Evolutionary conservation across 2,113 vertebrate genomes (phyloP).

Genomic region (Salvelinus alpinus): DNA sequence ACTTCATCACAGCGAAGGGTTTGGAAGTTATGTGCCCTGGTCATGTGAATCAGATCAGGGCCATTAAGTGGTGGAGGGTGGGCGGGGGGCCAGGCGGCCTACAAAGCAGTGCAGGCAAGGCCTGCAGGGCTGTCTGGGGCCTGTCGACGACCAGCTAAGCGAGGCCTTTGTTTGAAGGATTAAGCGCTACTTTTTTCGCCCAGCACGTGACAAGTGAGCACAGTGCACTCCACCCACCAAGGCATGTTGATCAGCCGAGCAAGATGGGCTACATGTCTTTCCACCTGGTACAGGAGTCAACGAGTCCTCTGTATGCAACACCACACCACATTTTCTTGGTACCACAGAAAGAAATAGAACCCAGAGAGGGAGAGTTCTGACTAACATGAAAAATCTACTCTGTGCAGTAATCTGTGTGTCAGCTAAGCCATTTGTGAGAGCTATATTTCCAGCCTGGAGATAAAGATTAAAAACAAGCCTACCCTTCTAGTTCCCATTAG

Average conservation of each 20-base stretch:
- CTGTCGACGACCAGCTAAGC: slow-evolving; percentile 8
- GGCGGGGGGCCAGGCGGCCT: slow-evolving; percentile 28
- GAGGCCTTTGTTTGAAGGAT: slow-evolving; percentile 42
- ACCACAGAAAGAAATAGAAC: slow-evolving; percentile 12
- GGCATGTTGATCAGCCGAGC: too few relatives aligned
- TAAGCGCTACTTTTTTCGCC: slow-evolving; percentile 41
- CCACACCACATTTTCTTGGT: slow-evolving; percentile 1
- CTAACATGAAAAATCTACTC: slow-evolving; percentile 49
- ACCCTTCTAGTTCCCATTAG: neutral
- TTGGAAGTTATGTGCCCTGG: slow-evolving; percentile 52
- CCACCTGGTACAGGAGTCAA: too few relatives aligned
- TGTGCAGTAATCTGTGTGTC: slow-evolving; percentile 44
- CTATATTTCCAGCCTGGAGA: slow-evolving; percentile 13
- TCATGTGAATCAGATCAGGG: slow-evolving; percentile 76
- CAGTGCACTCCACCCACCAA: neutral
- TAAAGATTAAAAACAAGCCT: slow-evolving; percentile 5
- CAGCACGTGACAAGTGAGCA: neutral
- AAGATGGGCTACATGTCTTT: too few relatives aligned
- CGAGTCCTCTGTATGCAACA: neutral
- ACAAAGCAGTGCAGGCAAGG: slow-evolving; percentile 12
- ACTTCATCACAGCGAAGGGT: slow-evolving; percentile 40
- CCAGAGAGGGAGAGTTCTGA: neutral
- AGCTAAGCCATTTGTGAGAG: slow-evolving; percentile 37
- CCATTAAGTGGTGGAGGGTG: slow-evolving; percentile 59
- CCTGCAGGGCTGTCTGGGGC: slow-evolving; percentile 38